A percentile compares a stretch with the other conserved stretches of the same genome.
These are phyloP conservation scores for Toxonevra muliebris DNA, from an alignment of 2,888 invertebrate genomes.

Conservation along the genomic window DNA sequence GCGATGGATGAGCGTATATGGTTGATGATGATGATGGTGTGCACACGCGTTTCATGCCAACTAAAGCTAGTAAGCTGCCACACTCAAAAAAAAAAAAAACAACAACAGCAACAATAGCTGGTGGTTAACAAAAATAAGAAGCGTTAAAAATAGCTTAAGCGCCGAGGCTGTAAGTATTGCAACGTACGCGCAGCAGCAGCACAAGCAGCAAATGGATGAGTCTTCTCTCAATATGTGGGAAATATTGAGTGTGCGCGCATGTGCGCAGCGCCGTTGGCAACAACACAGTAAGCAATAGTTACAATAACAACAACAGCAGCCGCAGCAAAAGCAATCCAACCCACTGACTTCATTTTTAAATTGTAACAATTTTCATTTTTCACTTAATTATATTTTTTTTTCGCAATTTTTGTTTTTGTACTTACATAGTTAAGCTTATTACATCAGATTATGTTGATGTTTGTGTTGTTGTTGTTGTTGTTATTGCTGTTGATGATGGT, in stretches of 20 bases:
- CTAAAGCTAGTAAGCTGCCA: not conserved
- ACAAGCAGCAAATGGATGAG: not conserved
- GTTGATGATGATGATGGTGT: not conserved
- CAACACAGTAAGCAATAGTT: not conserved
- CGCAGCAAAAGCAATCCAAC: slow-evolving; percentile 14
- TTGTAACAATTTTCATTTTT: slow-evolving; percentile 23
- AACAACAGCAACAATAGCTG: not conserved
- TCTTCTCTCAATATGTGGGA: not conserved
- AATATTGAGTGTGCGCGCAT: slow-evolving; percentile 15
- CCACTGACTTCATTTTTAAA: slow-evolving; percentile 5
- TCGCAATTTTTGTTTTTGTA: not conserved
- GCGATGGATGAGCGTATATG: slow-evolving; percentile 37
- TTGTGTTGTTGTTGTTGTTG: slow-evolving; percentile 11
- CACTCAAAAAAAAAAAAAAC: not conserved
- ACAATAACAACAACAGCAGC: slow-evolving; percentile 4
- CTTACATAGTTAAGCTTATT: not conserved
- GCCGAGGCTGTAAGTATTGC: slow-evolving; percentile 3
- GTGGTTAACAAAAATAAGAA: slow-evolving; percentile 9
- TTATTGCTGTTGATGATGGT: not conserved
- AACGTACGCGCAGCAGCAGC: not conserved
- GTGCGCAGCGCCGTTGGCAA: slow-evolving; percentile 6
- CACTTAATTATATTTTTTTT: slow-evolving; percentile 8
- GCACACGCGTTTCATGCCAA: too few species aligned
- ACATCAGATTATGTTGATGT: not conserved
- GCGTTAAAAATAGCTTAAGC: slow-evolving; percentile 25